Evolutionary conservation across 1,140 invertebrate species (phyloP).

Genomic region (Phthorimaea operculella): DNA sequence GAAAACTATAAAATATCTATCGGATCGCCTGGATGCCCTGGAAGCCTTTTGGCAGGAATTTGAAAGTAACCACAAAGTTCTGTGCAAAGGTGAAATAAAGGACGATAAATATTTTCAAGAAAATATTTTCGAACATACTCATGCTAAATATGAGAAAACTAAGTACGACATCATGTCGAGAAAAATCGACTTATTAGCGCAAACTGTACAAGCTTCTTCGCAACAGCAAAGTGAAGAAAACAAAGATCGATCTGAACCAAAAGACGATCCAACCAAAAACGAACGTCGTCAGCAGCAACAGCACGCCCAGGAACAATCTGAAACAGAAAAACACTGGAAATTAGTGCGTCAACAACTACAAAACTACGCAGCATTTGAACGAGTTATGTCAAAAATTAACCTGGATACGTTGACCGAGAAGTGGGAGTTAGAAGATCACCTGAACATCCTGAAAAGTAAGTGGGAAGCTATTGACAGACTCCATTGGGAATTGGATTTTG

Average conservation of each 20-base stretch:
- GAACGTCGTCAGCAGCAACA: background rate
- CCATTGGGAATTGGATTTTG: slow-evolving; percentile 1
- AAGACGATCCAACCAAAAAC: background rate
- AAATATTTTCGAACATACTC: too few relatives aligned
- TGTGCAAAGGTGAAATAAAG: too few relatives aligned
- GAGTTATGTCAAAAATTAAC: slow-evolving; percentile 3
- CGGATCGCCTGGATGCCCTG: too few relatives aligned
- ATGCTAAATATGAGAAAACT: too few relatives aligned
- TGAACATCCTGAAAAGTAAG: background rate
- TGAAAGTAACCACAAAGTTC: too few relatives aligned
- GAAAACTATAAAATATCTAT: too few relatives aligned
- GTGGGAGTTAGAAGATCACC: background rate
- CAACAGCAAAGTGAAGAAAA: background rate
- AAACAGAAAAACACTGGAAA: background rate
- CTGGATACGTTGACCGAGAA: background rate
- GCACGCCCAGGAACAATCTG: background rate
- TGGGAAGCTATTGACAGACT: background rate
- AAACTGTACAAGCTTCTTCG: background rate
- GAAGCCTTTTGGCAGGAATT: too few relatives aligned
- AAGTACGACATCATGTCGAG: background rate
- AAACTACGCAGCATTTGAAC: background rate
- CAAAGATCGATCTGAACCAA: background rate
- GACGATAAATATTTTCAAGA: too few relatives aligned
- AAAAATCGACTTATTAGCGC: slow-evolving; percentile 4
- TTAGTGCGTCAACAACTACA: too few relatives aligned